Conservation (phyloP, 2,113 vertebrate species). For the Phaetusa simplex region DNA sequence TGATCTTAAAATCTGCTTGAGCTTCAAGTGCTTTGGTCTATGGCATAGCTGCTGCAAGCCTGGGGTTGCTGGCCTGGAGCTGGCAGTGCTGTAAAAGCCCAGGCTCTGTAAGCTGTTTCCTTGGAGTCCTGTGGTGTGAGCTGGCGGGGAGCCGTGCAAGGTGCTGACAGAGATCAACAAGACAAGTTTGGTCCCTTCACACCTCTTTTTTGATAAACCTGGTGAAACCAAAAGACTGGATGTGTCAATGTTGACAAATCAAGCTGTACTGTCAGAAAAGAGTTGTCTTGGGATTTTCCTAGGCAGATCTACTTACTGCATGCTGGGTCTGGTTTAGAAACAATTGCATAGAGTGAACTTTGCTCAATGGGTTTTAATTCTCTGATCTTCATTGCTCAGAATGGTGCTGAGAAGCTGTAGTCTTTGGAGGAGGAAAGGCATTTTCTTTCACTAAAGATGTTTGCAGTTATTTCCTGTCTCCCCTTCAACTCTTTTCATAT, state of each 20-base stretch:
- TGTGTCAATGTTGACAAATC: not conserved
- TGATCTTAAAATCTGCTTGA: not conserved
- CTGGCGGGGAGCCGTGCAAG: rapidly evolving
- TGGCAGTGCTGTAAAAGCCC: not conserved
- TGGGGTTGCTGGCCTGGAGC: not conserved
- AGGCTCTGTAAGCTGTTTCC: not conserved
- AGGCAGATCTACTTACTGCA: not conserved
- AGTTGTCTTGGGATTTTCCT: not conserved
- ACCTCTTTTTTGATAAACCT: not conserved
- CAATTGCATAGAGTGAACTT: not conserved
- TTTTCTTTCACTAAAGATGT: not conserved
- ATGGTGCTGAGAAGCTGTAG: not conserved
- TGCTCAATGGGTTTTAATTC: not conserved
- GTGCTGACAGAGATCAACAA: rapidly evolving
- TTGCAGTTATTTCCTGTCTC: not conserved
- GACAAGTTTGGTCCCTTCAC: not conserved
- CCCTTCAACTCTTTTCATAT: not conserved
- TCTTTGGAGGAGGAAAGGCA: not conserved
- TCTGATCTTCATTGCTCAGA: not conserved
- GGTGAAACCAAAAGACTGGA: not conserved
- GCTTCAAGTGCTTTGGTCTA: not conserved
- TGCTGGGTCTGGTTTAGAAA: not conserved
- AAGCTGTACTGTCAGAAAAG: not conserved
- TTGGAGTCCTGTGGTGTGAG: rapidly evolving
- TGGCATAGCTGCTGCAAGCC: not conserved